These are phyloP conservation scores for Gonocerus acuteangulatus DNA, from an alignment of 2,888 invertebrate genomes.

Conservation along the genomic window DNA sequence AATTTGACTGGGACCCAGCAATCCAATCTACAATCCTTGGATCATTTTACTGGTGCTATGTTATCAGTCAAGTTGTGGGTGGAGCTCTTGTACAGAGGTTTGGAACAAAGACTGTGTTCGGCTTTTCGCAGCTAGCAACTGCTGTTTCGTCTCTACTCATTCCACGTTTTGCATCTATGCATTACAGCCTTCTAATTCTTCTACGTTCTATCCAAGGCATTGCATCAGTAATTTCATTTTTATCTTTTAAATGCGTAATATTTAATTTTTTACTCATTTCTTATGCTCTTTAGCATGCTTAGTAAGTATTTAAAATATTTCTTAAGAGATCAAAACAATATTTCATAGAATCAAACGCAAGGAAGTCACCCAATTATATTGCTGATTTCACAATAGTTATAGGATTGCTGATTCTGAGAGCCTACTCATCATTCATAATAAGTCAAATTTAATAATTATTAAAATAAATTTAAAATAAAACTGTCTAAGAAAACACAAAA, in stretches of 20 bases:
- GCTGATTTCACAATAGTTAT: too few relatives aligned
- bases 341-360: too few relatives aligned
- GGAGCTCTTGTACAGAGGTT: conserved; percentile 62
- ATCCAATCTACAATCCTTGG: conserved; percentile 59
- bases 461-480: too few relatives aligned
- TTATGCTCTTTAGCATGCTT: background rate
- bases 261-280: background rate
- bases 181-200: conserved; percentile 54
- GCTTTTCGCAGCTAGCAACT: conserved; percentile 61
- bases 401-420: too few relatives aligned
- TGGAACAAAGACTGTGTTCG: conserved; percentile 62
- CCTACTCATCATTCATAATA: too few relatives aligned
- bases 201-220: conserved; percentile 60
- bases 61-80: conserved; percentile 60
- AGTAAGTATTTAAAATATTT: background rate
- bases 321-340: too few relatives aligned
- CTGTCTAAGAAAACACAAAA: too few relatives aligned
- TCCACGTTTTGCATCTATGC: conserved; percentile 55
- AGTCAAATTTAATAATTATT: too few relatives aligned
- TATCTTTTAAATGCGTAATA: background rate
- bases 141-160: conserved; percentile 60
- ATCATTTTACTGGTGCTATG: conserved; percentile 67
- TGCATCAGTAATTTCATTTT: conserved; percentile 50
- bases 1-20: conserved; percentile 57
- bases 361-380: background rate